These are phyloP conservation scores for Gadus macrocephalus DNA, from an alignment of 2,113 vertebrate genomes.

Conservation along the genomic window DNA sequence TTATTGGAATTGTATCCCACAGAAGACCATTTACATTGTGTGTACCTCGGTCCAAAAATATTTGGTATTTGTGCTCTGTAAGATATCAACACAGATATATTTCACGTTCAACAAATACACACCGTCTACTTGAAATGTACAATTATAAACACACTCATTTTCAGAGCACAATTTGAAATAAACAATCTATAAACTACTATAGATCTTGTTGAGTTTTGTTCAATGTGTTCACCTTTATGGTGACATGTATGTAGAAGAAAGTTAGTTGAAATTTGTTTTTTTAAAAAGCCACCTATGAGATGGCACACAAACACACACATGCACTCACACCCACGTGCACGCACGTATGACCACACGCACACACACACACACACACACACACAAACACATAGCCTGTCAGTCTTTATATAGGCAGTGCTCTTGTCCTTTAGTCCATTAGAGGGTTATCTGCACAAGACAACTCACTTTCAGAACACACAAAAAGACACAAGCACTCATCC, in stretches of 20 bases:
- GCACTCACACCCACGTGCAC: no score
- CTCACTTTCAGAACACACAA: constrained; percentile 40
- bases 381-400: constrained; percentile 7
- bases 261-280: constrained; percentile 9
- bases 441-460: constrained; percentile 46
- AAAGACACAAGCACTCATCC: background rate
- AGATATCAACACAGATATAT: no score
- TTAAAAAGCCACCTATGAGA: constrained; percentile 36
- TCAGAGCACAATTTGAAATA: no score
- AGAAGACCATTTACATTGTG: no score
- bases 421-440: constrained; percentile 46
- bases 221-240: background rate
- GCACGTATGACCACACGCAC: no score
- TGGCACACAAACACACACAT: constrained; percentile 16
- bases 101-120: no score
- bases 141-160: no score
- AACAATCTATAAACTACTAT: background rate
- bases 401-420: constrained; percentile 19
- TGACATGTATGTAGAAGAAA: background rate
- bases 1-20: no score
- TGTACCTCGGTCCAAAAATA: no score
- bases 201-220: no score
- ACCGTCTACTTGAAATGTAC: no score
- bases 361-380: constrained; percentile 7
- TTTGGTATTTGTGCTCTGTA: no score